These are phyloP conservation scores for Ptychoptera contaminata DNA, from an alignment of 2,888 invertebrate species.

Conservation along the genomic window DNA sequence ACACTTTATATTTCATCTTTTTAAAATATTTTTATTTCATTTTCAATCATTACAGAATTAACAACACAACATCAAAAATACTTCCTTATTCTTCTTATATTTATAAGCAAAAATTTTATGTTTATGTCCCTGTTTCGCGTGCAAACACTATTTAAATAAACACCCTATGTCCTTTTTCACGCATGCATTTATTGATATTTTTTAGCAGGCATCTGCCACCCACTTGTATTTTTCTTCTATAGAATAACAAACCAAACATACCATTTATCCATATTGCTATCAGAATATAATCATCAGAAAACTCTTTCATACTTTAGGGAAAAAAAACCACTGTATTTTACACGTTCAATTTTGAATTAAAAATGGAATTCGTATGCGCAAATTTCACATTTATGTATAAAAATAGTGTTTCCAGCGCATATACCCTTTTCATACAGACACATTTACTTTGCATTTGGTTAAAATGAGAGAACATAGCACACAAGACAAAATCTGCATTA, in stretches of 20 bases:
- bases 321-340: background rate
- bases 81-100: background rate
- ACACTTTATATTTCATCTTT: background rate
- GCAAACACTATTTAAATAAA: too few relatives aligned
- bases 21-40: too few relatives aligned
- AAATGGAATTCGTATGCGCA: too few relatives aligned
- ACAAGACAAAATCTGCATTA: too few relatives aligned
- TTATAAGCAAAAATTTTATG: background rate
- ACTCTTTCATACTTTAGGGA: background rate
- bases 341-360: too few relatives aligned
- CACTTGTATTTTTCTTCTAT: background rate
- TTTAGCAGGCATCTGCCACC: background rate
- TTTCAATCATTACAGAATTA: too few relatives aligned
- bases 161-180: slow-evolving; percentile 4
- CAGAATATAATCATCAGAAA: background rate
- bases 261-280: background rate
- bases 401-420: too few relatives aligned
- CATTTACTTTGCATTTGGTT: too few relatives aligned
- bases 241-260: background rate
- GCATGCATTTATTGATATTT: slow-evolving; percentile 9
- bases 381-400: too few relatives aligned
- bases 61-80: too few relatives aligned
- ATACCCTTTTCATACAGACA: too few relatives aligned
- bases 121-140: background rate
- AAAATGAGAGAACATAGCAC: too few relatives aligned